phyloP scores from a whole-genome alignment of 2,113 vertebrate species.

The Pteruthius melanotis region DNA sequence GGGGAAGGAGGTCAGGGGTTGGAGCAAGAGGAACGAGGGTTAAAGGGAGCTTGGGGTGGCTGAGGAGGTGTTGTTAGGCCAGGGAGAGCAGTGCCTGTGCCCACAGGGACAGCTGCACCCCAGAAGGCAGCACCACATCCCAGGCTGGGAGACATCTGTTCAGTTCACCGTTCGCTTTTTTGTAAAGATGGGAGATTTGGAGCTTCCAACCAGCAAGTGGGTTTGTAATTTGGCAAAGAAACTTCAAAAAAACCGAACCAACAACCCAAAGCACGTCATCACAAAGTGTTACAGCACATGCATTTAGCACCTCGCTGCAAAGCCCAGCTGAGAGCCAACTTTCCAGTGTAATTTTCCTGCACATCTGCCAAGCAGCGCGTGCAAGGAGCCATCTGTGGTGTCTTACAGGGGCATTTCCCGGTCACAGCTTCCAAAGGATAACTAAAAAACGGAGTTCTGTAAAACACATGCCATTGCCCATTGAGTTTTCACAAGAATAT shows the following conservation, averaged over 20 bases:
- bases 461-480: background rate
- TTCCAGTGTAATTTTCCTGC: constrained; percentile 51
- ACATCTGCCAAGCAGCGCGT: background rate
- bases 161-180: background rate
- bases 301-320: constrained; percentile 2
- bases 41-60: background rate
- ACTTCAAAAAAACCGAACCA: background rate
- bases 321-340: constrained; percentile 28
- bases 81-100: background rate
- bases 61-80: background rate
- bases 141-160: background rate
- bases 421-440: constrained; percentile 40
- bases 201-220: constrained; percentile 9
- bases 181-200: background rate
- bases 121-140: rapidly evolving
- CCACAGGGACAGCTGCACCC: background rate
- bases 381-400: constrained; percentile 32
- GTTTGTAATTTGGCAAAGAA: constrained; percentile 49
- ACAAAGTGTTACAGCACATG: constrained; percentile 9
- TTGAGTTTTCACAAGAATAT: background rate
- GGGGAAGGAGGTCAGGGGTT: background rate
- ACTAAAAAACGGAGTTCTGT: constrained; percentile 10
- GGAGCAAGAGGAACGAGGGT: background rate
- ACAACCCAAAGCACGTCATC: background rate
- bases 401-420: constrained; percentile 6